Base-by-base conservation (phyloP, 2,797 vertebrate genomes). In the Diceros bicornis region DNA sequence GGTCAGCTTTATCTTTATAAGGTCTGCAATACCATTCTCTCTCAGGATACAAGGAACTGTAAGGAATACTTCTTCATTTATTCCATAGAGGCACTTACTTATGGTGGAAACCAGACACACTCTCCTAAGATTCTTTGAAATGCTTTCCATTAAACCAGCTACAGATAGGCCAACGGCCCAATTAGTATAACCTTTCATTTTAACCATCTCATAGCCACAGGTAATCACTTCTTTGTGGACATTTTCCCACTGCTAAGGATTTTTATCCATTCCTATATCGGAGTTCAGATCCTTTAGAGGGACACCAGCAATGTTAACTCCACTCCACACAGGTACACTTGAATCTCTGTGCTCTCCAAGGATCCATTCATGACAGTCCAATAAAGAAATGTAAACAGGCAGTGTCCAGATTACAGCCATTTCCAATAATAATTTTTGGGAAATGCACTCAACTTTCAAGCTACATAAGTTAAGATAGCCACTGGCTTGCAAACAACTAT, bases 291-390 rank as follows among this genome's bases (percentile, higher is more conserved):
- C 71, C 98, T 99, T 99, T 96, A 99, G 99, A 87, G 98, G 98
- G 88, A 99, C 99, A 0, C 99, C 99, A 41, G 99, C 99, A 84
- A 99, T 99, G 0, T 99, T 99, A 64, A 99, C 99, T 0, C 99
- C 99, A 2, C 99, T 99, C 99, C 99, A 99, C 89, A 99, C 99
- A 2, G 99, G 99, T 94, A 99, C 99, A 41, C 99, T 99, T 74
- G 99, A 99, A 98, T 99, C 99, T 88, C 99, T 99, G 0, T 99
- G 99, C 98, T 99, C 99, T 66, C 99, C 99, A 7, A 99, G 74
- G 95, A 99, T 98, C 99, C 99, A 99, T 92, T 98, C 99, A 1
- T 99, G 99, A 97, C 99, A 99, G 98, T 41, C 98, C 99, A 99
- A 99, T 99, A 77, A 99, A 96, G 98, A 98, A 98, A 89, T 98